phyloP scores from a whole-genome alignment of 35 echinoderm and acorn worm genomes.

The Acanthaster planci region DNA sequence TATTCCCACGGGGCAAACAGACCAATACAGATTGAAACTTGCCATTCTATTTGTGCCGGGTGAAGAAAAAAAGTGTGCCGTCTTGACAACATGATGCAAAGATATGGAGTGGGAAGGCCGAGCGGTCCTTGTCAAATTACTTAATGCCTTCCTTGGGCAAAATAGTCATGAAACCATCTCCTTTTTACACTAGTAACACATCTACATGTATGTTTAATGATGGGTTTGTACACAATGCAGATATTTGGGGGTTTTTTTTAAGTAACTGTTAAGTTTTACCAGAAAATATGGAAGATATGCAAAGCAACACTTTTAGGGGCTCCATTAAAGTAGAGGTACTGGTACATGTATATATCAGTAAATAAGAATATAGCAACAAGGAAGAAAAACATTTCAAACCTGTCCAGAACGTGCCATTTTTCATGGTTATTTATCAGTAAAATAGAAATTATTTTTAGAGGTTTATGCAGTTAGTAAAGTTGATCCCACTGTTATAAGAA shows the following conservation, averaged over 20 bases:
- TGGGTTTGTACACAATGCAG: neutral
- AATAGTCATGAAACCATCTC: neutral
- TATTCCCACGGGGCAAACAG: conserved; percentile 11
- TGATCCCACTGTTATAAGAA: neutral
- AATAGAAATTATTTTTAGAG: neutral
- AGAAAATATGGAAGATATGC: no score
- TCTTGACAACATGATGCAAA: neutral
- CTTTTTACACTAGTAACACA: neutral
- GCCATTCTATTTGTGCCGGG: neutral
- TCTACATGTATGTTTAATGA: neutral
- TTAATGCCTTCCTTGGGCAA: neutral
- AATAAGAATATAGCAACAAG: no score
- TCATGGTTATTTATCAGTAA: neutral
- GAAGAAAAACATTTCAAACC: no score
- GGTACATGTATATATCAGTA: no score
- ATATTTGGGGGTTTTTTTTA: no score
- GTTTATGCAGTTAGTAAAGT: neutral
- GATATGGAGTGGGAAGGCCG: no score
- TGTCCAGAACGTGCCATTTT: no score
- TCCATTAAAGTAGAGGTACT: no score
- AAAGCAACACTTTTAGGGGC: no score
- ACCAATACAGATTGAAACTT: neutral
- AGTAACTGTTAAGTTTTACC: no score
- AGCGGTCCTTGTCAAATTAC: neutral
- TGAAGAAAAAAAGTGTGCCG: neutral